These are phyloP conservation scores for Nymphalis polychloros DNA, from an alignment of 2,888 invertebrate species.

Conservation along the genomic window DNA sequence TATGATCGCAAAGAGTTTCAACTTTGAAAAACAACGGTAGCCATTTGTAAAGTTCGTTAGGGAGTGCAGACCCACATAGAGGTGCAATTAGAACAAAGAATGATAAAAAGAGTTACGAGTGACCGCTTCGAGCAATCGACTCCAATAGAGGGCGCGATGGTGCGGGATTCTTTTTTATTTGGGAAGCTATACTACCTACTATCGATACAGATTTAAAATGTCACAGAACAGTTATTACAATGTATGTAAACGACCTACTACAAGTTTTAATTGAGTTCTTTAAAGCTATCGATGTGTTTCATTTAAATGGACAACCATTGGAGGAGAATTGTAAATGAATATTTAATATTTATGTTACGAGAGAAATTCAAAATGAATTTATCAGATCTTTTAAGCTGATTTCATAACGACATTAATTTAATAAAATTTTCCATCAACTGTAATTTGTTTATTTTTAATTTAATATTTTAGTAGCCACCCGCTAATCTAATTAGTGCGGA, in stretches of 20 bases:
- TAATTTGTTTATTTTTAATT: slow-evolving; percentile 24
- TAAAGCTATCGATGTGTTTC: background rate
- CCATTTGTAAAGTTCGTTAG: slow-evolving; percentile 54
- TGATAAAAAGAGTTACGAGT: slow-evolving; percentile 48
- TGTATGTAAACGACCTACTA: slow-evolving; percentile 6
- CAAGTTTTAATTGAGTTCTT: slow-evolving; percentile 11
- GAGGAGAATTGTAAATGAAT: background rate
- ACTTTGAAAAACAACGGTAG: slow-evolving; percentile 31
- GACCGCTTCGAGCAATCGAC: slow-evolving; percentile 56
- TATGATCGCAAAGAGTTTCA: slow-evolving; percentile 22
- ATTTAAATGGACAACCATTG: background rate
- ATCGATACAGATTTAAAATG: slow-evolving; percentile 39
- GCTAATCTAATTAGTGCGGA: slow-evolving; percentile 33
- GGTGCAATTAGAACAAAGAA: slow-evolving; percentile 64
- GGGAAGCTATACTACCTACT: slow-evolving; percentile 30
- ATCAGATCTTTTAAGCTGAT: background rate
- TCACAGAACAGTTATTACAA: slow-evolving; percentile 1
- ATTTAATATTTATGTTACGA: slow-evolving; percentile 1
- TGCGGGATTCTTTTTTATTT: slow-evolving; percentile 40
- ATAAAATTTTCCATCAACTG: background rate
- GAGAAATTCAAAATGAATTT: background rate
- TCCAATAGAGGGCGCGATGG: slow-evolving; percentile 42
- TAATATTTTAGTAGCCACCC: slow-evolving; percentile 25
- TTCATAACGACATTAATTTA: background rate
- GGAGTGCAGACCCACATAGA: slow-evolving; percentile 47